Evolutionary conservation across 2,888 invertebrate genomes (phyloP).

Genomic region (Lithosia quadra): DNA sequence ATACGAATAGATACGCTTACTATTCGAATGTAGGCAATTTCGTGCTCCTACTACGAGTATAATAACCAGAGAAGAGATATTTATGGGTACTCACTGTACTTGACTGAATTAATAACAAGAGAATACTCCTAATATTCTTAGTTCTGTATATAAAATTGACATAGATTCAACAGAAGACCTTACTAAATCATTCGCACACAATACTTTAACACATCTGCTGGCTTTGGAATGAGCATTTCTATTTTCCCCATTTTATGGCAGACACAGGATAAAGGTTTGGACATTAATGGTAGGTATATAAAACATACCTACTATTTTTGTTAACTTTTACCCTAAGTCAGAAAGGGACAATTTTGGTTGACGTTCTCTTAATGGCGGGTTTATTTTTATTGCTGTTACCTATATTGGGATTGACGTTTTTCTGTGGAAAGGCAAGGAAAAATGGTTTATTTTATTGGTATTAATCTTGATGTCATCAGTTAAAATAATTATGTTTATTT

Average conservation of each 20-base stretch:
- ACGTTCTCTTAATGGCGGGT: not conserved
- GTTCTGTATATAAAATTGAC: not conserved
- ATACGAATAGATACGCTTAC: no score
- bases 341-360: not conserved
- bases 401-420: constrained; percentile 4
- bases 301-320: constrained; percentile 3
- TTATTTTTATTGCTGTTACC: constrained; percentile 6
- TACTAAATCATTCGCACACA: not conserved
- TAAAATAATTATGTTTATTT: no score
- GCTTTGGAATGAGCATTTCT: not conserved
- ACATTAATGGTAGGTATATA: constrained; percentile 1
- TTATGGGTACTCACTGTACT: no score
- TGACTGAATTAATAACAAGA: no score
- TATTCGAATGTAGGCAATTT: no score
- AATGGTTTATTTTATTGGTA: not conserved
- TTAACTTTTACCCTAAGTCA: constrained; percentile 2
- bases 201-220: constrained; percentile 3
- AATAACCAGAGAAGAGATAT: no score
- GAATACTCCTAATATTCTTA: no score
- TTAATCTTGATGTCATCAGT: no score
- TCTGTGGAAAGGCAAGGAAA: not conserved
- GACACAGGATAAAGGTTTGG: constrained; percentile 1
- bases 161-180: not conserved
- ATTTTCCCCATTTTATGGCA: not conserved
- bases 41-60: no score